Percentiles rank a stretch among this genome's conserved stretches.
Conservation (phyloP, 2,888 invertebrate species). For the Drosophila pseudotakahashii region DNA sequence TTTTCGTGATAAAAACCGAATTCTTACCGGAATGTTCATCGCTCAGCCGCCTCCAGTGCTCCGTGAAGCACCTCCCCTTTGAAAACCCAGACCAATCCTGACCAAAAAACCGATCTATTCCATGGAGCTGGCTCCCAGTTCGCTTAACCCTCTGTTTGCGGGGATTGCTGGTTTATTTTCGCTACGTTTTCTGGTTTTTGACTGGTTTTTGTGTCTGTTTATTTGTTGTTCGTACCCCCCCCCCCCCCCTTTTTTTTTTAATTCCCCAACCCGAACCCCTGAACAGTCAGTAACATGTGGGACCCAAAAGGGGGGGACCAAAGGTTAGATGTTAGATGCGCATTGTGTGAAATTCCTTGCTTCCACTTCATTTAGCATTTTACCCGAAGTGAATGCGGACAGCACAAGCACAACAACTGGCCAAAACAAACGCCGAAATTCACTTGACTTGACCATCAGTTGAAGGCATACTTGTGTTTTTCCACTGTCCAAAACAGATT, state of each 20-base stretch:
- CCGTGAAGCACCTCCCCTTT: neutral
- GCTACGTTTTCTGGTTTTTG: constrained; percentile 42
- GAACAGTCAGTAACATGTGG: constrained; percentile 35
- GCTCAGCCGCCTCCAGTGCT: neutral
- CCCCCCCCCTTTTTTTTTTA: too few relatives aligned
- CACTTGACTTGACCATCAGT: constrained; percentile 20
- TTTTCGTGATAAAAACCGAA: constrained; percentile 70
- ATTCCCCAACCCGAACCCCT: neutral
- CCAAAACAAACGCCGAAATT: constrained; percentile 43
- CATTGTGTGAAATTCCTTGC: constrained; percentile 76
- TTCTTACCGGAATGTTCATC: constrained; percentile 51
- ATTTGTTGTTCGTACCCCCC: constrained; percentile 55
- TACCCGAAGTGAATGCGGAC: constrained; percentile 43
- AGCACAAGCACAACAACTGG: neutral
- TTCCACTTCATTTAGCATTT: constrained; percentile 77
- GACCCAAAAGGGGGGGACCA: too few relatives aligned
- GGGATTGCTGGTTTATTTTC: constrained; percentile 35
- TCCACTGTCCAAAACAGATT: constrained; percentile 3
- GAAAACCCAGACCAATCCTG: constrained; percentile 1
- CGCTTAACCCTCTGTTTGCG: neutral
- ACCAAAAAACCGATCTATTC: constrained; percentile 17
- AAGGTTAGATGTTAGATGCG: constrained; percentile 49
- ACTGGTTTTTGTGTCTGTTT: constrained; percentile 49
- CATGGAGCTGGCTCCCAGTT: neutral
- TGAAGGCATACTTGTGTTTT: neutral